A percentile compares a stretch with the other conserved stretches of the same genome.
These are phyloP conservation scores for Saiga tatarica DNA, from an alignment of 2,113 vertebrate genomes.

Conservation along the genomic window DNA sequence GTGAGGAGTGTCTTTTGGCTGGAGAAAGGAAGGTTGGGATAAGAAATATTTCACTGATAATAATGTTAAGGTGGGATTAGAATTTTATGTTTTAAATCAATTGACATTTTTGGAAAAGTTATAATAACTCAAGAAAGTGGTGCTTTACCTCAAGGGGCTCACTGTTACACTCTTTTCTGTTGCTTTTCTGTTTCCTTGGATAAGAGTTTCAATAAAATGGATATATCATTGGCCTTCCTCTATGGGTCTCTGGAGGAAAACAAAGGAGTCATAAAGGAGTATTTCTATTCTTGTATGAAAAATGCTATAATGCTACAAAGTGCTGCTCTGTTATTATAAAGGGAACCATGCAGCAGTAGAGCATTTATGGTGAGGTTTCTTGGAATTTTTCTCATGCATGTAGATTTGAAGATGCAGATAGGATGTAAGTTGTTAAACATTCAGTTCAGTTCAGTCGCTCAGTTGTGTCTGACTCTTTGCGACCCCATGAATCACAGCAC, in stretches of 20 bases:
- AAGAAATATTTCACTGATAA: not conserved
- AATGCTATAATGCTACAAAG: constrained; percentile 13
- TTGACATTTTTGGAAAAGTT: not conserved
- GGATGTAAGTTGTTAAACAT: constrained; percentile 39
- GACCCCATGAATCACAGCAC: too few relatives aligned
- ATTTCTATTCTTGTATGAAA: constrained; percentile 28
- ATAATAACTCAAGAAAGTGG: constrained; percentile 14
- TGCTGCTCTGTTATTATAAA: constrained; percentile 11
- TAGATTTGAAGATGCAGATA: constrained; percentile 40
- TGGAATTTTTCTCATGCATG: constrained; percentile 45
- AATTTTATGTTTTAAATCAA: not conserved
- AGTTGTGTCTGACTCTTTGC: too few relatives aligned
- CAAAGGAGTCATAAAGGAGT: constrained; percentile 30
- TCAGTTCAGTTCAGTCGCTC: too few relatives aligned
- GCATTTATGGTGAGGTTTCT: constrained; percentile 55
- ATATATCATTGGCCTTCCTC: not conserved
- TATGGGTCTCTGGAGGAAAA: constrained; percentile 26
- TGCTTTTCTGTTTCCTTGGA: constrained; percentile 26
- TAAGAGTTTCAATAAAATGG: constrained; percentile 25
- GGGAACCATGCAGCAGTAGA: not conserved
- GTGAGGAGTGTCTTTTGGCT: not conserved
- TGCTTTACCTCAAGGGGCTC: not conserved
- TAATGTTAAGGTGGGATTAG: not conserved
- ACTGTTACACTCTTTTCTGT: not conserved
- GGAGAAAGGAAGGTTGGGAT: not conserved